Percentiles rank a stretch among this genome's conserved stretches.
Conservation (phyloP, 1,140 invertebrate genomes). For the Agrilus planipennis region DNA sequence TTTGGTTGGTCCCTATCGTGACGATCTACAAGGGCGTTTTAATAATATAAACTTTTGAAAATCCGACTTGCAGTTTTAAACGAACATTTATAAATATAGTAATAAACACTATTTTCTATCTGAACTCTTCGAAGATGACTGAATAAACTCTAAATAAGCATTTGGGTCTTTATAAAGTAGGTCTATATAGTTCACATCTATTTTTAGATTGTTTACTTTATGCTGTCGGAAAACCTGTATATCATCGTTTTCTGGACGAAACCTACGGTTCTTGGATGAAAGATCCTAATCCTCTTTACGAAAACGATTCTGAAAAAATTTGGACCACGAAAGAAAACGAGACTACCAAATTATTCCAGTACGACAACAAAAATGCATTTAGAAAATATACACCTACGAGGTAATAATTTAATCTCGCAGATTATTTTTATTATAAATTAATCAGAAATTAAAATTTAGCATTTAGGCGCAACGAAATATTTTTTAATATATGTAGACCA, state of each 20-base stretch:
- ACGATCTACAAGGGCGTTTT: too few species aligned
- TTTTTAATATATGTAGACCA: not conserved
- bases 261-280: constrained; percentile 75
- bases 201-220: constrained; percentile 73
- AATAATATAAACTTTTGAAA: too few species aligned
- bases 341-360: constrained; percentile 61
- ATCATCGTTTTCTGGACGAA: constrained; percentile 63
- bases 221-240: constrained; percentile 85
- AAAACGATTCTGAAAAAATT: constrained; percentile 53
- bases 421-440: not conserved
- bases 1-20: too few species aligned
- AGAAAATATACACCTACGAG: constrained; percentile 38
- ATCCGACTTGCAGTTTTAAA: too few species aligned
- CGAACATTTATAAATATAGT: too few species aligned
- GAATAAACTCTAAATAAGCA: too few species aligned
- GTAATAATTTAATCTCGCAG: constrained; percentile 14
- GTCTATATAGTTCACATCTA: too few species aligned
- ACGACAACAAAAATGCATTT: constrained; percentile 59
- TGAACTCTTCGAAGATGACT: too few species aligned
- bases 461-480: not conserved
- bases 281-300: constrained; percentile 55
- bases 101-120: too few species aligned
- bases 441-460: not conserved
- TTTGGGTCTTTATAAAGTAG: too few species aligned
- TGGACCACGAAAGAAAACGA: constrained; percentile 81